Evolutionary conservation across 2,888 invertebrate species (phyloP).

Genomic region (Epirrhoe tristata): DNA sequence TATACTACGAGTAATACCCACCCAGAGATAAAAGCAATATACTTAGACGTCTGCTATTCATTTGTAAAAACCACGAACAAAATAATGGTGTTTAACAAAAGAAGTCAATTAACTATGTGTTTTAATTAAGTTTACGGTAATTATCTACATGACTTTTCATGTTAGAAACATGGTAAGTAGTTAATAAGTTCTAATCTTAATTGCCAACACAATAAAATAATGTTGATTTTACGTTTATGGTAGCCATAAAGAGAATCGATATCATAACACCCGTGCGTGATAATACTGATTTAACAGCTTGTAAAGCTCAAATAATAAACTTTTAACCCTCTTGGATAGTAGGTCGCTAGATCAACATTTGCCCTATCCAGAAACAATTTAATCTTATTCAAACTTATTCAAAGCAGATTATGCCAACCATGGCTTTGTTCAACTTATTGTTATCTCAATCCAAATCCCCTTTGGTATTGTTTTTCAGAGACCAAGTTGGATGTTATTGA

Average conservation of each 20-base stretch:
- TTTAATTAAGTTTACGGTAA: not conserved
- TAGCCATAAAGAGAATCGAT: constrained; percentile 22
- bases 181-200: constrained; percentile 22
- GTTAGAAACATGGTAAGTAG: not conserved
- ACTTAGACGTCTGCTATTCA: constrained; percentile 15
- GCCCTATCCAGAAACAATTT: constrained; percentile 27
- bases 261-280: constrained; percentile 7
- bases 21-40: constrained; percentile 2
- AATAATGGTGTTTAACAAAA: constrained; percentile 14
- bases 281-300: constrained; percentile 22
- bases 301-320: not conserved
- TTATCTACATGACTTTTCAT: not conserved
- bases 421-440: constrained; percentile 16
- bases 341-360: constrained; percentile 17
- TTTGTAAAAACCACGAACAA: constrained; percentile 22
- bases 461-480: constrained; percentile 24
- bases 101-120: constrained; percentile 4
- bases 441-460: constrained; percentile 14
- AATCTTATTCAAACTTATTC: constrained; percentile 31
- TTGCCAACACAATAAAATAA: constrained; percentile 22
- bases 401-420: constrained; percentile 28
- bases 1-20: too few relatives aligned
- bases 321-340: not conserved
- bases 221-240: constrained; percentile 28
- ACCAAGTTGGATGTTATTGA: constrained; percentile 9